These are phyloP conservation scores for Empidonax alnorum DNA, from an alignment of 2,113 vertebrate genomes.

Conservation along the genomic window DNA sequence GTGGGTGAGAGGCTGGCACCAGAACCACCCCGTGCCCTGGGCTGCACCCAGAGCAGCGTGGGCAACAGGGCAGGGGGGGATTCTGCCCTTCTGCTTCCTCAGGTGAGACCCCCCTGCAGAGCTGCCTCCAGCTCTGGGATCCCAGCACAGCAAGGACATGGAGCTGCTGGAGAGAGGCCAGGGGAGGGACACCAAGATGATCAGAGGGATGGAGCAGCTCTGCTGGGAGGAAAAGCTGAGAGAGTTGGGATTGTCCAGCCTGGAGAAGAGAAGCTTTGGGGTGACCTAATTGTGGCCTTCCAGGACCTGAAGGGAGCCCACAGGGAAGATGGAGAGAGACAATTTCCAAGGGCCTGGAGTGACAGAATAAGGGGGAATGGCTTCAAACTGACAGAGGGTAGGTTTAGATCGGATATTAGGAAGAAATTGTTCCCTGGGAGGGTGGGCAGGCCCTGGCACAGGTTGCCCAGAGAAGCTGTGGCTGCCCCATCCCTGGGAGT, in stretches of 20 bases:
- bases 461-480: not conserved
- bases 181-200: not conserved
- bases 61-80: not conserved
- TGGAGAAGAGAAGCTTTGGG: not conserved
- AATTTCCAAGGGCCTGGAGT: not conserved
- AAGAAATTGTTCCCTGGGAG: not conserved
- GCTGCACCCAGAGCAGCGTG: not conserved
- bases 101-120: not conserved
- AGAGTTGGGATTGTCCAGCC: not conserved
- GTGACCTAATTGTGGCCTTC: not conserved
- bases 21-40: not conserved
- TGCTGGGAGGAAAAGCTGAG: not conserved
- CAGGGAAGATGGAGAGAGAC: not conserved
- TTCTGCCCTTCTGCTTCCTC: not conserved
- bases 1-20: not conserved
- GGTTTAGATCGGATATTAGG: fast-evolving
- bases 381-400: fast-evolving
- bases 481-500: not conserved
- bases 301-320: not conserved
- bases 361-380: not conserved
- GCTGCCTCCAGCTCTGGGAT: not conserved
- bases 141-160: not conserved
- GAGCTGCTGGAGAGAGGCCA: not conserved
- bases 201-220: not conserved
- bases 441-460: not conserved